phyloP scores from a whole-genome alignment of 64 coral and sea anemone species.

The Montipora foliosa region DNA sequence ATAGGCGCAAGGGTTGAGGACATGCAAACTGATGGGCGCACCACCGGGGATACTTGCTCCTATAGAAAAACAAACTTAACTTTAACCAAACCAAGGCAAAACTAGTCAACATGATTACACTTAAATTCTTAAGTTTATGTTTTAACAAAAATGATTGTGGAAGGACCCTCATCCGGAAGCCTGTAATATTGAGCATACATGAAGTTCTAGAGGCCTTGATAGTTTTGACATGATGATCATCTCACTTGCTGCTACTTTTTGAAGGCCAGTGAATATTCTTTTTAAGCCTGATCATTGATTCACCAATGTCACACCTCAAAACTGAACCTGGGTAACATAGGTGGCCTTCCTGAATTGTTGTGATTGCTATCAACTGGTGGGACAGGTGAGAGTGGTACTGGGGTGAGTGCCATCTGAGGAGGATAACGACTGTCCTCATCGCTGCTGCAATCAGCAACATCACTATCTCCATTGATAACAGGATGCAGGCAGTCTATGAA shows the following conservation, averaged over 20 bases:
- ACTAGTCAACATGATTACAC: not conserved
- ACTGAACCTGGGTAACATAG: slow-evolving; percentile 82
- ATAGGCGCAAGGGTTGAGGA: slow-evolving; percentile 69
- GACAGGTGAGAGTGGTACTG: slow-evolving; percentile 77
- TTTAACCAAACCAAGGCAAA: no score
- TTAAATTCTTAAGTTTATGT: no score
- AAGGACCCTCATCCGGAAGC: no score
- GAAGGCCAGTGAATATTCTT: not conserved
- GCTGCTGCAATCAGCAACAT: slow-evolving; percentile 71
- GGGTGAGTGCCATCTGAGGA: slow-evolving; percentile 93
- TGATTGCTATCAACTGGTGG: slow-evolving; percentile 53
- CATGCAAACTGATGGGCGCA: slow-evolving; percentile 21
- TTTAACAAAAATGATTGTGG: no score
- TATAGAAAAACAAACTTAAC: not conserved
- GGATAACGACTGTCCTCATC: slow-evolving; percentile 90
- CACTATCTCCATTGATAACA: slow-evolving; percentile 53
- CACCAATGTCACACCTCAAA: slow-evolving; percentile 66
- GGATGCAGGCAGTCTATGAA: slow-evolving; percentile 22
- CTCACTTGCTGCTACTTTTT: not conserved
- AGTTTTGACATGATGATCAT: not conserved
- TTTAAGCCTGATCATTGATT: not conserved
- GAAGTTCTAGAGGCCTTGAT: no score
- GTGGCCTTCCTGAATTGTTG: slow-evolving; percentile 34
- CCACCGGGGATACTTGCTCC: slow-evolving; percentile 51
- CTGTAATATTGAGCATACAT: no score